A percentile compares a stretch with the other conserved stretches of the same genome.
Evolutionary conservation across 2,113 vertebrate genomes (phyloP).

Genomic region (Psittacula cyanocephala): DNA sequence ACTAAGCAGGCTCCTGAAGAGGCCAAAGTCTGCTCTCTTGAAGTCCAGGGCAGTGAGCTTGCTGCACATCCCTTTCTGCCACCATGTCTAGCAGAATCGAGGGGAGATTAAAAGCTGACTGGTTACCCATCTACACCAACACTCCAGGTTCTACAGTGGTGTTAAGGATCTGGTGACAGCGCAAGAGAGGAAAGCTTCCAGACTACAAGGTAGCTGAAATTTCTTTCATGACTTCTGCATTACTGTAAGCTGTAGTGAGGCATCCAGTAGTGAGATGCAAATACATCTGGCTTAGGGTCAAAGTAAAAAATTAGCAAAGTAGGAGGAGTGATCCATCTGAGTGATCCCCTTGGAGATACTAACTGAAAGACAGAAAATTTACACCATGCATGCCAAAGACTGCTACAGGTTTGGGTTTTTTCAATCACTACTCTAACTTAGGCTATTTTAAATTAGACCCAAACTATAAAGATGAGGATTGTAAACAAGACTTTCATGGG

Average conservation of each 20-base stretch:
- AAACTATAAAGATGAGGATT: background rate
- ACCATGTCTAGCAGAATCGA: rapidly evolving
- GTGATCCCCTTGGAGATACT: background rate
- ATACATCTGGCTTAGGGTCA: background rate
- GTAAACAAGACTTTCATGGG: background rate
- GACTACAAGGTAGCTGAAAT: background rate
- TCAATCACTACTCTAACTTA: background rate
- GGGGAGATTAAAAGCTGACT: background rate
- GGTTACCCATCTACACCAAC: background rate
- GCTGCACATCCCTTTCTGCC: background rate
- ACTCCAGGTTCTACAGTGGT: background rate
- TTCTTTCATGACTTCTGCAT: background rate
- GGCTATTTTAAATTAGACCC: background rate
- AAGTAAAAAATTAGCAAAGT: background rate
- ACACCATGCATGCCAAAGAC: background rate
- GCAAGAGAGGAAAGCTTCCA: background rate
- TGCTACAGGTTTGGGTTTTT: background rate
- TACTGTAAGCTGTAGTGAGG: background rate
- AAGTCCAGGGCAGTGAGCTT: no score
- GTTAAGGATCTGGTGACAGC: background rate
- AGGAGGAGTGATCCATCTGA: background rate
- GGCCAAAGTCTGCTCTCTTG: no score
- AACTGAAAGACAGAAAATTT: background rate
- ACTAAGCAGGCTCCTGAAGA: no score
- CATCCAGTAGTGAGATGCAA: background rate